Percentiles rank a stretch among this genome's conserved stretches.
Conservation (phyloP, 1,140 invertebrate species). For the Samia ricini region DNA sequence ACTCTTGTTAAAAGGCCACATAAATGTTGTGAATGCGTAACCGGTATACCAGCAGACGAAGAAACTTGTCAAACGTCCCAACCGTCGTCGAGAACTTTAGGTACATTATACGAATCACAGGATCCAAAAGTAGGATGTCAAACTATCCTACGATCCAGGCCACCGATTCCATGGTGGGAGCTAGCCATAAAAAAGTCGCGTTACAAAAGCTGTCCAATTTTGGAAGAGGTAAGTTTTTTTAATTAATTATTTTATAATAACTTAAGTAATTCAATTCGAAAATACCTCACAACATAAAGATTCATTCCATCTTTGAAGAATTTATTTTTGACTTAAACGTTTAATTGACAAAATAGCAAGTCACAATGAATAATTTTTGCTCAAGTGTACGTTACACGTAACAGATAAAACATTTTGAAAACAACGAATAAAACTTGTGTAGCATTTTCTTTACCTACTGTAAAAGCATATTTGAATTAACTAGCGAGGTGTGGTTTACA, state of each 20-base stretch:
- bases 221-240: slow-evolving; percentile 76
- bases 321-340: not conserved
- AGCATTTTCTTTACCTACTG: not conserved
- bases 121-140: slow-evolving; percentile 81
- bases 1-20: slow-evolving; percentile 57
- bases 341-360: too few species aligned
- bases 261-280: not conserved
- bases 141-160: slow-evolving; percentile 79
- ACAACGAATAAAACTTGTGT: too few species aligned
- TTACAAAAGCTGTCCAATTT: slow-evolving; percentile 84
- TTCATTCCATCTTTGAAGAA: not conserved
- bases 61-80: slow-evolving; percentile 32
- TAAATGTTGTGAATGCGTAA: slow-evolving; percentile 75
- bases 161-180: slow-evolving; percentile 91
- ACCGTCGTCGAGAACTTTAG: slow-evolving; percentile 58
- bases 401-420: too few species aligned
- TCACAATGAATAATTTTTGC: too few species aligned
- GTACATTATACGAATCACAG: slow-evolving; percentile 74
- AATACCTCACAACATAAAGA: not conserved
- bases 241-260: not conserved
- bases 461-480: slow-evolving; percentile 6
- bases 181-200: slow-evolving; percentile 86
- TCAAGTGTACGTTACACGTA: not conserved
- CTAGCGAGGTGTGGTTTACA: slow-evolving; percentile 25
- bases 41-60: slow-evolving; percentile 62